Conservation (phyloP, 2,888 invertebrate genomes). For the Resseliella maxima region DNA sequence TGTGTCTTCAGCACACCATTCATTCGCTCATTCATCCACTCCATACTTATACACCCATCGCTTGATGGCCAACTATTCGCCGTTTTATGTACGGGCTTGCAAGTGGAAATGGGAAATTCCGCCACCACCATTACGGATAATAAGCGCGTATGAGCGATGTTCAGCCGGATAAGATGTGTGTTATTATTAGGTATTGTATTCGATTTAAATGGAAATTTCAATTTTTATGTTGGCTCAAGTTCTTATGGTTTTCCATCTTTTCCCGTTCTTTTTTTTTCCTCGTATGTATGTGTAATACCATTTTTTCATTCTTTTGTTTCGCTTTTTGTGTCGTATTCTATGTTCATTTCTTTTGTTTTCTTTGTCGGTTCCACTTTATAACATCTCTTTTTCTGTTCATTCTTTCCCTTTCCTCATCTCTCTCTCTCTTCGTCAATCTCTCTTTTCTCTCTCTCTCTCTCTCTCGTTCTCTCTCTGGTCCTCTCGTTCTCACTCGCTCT, state of each 20-base stretch:
- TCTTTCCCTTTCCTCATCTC: too few species aligned
- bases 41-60: background rate
- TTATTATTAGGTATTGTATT: constrained; percentile 33
- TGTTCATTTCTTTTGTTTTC: background rate
- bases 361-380: constrained; percentile 10
- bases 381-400: background rate
- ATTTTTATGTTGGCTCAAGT: constrained; percentile 52
- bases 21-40: too few species aligned
- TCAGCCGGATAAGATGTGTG: background rate
- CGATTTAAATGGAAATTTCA: constrained; percentile 56
- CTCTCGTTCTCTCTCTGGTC: too few species aligned
- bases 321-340: background rate
- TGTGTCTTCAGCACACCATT: too few species aligned
- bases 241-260: constrained; percentile 49
- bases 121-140: background rate
- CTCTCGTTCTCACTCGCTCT: too few species aligned
- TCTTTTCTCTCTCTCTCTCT: too few species aligned
- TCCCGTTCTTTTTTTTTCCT: background rate
- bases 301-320: background rate
- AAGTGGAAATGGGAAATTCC: background rate
- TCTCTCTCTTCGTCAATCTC: too few species aligned
- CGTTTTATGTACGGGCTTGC: background rate
- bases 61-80: constrained; percentile 1
- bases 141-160: background rate
- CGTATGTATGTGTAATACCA: constrained; percentile 1